Evolutionary conservation across 2,888 invertebrate species (phyloP), one percentile per base, ranked within the genome.

Genomic region (Abscondita cerata): DNA sequence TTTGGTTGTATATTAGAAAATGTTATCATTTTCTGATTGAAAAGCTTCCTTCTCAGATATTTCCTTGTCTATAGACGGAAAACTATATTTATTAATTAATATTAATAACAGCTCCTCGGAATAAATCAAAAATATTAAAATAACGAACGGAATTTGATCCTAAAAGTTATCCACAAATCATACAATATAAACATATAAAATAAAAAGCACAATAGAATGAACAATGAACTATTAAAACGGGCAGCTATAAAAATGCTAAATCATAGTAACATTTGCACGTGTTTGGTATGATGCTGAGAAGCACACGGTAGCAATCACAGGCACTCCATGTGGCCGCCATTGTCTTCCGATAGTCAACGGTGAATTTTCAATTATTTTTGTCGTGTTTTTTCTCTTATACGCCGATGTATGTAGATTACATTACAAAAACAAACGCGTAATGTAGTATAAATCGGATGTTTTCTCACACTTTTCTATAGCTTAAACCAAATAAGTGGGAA

Each of bases 261-360:
- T 55, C 54, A 55, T 38, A 33, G 47, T 34, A 11, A 34, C 47
- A 48, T 56, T 50, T 56, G 55, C 55, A 56, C 55, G 55, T 34
- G 34, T 34, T 34, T 52, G 33, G 59, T 44, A 34, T 20, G 66
- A 59, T 57, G 60, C 68, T 65, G 69, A 62, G 63, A 64, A 66
- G 70, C 73, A 65, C 69, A 76, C 76, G 72, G 76, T 76, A 76
- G 76, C 76, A 76, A 76, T 76, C 74, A 72, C 71, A 65, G 65
- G 68, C 75, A 55, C 73, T 19, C 63, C 74, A 72, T 73, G 75
- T 67, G 72, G 74, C 69, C 73, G 16, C 69, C 65, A 73, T 78
- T 78, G 76, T 77, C 72, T 73, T 72, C 69, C 64, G 69, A 70
- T 72, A 71, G 72, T 70, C 72, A 11, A n/a, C 44, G 18, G 70